Evolutionary conservation across 2,797 vertebrate genomes (phyloP).

Genomic region (Parauchenoglanis punctatus): DNA sequence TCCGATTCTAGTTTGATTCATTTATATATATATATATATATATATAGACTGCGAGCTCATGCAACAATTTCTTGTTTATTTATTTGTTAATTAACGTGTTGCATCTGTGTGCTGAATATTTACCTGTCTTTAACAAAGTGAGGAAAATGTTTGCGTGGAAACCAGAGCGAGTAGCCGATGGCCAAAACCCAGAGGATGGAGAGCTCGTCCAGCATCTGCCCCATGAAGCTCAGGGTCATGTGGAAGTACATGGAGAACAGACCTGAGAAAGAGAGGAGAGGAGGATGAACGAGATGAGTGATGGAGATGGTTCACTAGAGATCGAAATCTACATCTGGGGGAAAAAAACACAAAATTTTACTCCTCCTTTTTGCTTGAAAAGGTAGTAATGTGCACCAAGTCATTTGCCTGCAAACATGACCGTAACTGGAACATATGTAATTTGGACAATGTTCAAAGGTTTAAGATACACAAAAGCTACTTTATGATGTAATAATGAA

Average conservation of each 20-base stretch:
- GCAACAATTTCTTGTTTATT: background rate
- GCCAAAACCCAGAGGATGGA: slow-evolving; percentile 92
- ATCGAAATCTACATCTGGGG: too few relatives aligned
- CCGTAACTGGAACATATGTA: background rate
- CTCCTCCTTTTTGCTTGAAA: background rate
- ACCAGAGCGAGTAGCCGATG: slow-evolving; percentile 84
- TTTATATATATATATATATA: background rate
- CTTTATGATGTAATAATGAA: background rate
- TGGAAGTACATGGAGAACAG: slow-evolving; percentile 92
- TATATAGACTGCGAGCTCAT: background rate
- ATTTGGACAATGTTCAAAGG: background rate
- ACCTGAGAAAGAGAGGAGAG: slow-evolving; percentile 70
- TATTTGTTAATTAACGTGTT: too few relatives aligned
- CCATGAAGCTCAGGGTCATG: slow-evolving; percentile 92
- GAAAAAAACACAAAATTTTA: background rate
- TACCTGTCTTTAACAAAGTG: slow-evolving; percentile 86
- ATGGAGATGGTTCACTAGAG: too few relatives aligned
- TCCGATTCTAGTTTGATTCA: background rate
- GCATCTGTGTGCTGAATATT: background rate
- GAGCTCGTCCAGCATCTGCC: slow-evolving; percentile 92
- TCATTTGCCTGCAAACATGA: background rate
- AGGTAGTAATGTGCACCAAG: background rate
- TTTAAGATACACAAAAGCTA: background rate
- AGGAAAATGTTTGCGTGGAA: slow-evolving; percentile 85
- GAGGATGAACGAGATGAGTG: background rate